These are phyloP conservation scores for Rhizoglyphus robini DNA, from an alignment of 1,140 invertebrate species.

Conservation along the genomic window DNA sequence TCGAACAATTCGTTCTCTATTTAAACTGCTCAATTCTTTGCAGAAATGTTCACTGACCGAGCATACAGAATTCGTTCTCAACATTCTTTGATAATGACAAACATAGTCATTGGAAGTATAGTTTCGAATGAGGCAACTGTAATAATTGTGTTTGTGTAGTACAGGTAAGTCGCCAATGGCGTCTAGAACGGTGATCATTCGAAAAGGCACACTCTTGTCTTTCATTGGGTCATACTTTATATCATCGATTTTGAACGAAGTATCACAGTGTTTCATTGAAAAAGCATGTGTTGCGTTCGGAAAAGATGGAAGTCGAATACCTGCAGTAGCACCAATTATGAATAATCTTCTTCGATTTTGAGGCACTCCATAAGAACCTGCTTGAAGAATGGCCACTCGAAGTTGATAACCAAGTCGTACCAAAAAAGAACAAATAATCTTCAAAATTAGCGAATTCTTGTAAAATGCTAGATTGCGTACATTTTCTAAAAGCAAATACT, in stretches of 20 bases:
- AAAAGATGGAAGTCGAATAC: slow-evolving; percentile 54
- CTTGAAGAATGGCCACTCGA: slow-evolving; percentile 69
- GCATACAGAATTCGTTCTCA: slow-evolving; percentile 39
- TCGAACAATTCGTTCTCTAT: slow-evolving; percentile 58
- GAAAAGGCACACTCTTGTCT: slow-evolving; percentile 45
- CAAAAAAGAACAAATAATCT: slow-evolving; percentile 59
- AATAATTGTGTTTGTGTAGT: slow-evolving; percentile 55
- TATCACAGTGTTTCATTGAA: slow-evolving; percentile 50
- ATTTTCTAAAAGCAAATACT: slow-evolving; percentile 72
- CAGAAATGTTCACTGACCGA: slow-evolving; percentile 62
- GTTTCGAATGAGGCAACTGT: slow-evolving; percentile 37
- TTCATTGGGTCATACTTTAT: slow-evolving; percentile 32
- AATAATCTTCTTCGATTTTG: slow-evolving; percentile 63
- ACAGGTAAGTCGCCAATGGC: slow-evolving; percentile 66
- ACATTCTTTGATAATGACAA: slow-evolving; percentile 59
- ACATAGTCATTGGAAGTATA: slow-evolving; percentile 46
- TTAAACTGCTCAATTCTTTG: slow-evolving; percentile 65
- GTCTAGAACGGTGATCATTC: slow-evolving; percentile 61
- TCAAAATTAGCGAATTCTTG: slow-evolving; percentile 63
- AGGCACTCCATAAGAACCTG: slow-evolving; percentile 69
- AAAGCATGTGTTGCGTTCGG: slow-evolving; percentile 70
- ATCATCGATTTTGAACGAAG: slow-evolving; percentile 58
- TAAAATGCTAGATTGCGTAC: slow-evolving; percentile 70
- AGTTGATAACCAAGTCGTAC: slow-evolving; percentile 76
- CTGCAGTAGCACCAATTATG: slow-evolving; percentile 71